Base-by-base conservation (phyloP, 1,140 invertebrate species). In the Drosophila leontia region DNA sequence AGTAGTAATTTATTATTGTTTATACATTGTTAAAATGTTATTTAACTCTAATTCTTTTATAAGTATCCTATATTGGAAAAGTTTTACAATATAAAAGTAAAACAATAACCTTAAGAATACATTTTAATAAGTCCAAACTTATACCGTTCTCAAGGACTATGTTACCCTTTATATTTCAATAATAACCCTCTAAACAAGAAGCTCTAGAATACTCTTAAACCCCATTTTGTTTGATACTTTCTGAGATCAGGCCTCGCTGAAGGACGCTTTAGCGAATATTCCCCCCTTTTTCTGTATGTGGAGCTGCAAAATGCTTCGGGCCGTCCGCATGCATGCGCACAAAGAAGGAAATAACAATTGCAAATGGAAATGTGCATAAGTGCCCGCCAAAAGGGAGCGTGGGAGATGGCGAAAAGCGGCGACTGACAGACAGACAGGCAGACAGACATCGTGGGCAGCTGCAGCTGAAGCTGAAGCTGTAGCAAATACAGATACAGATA, bases 331-430 rank as follows among this genome's bases (percentile, higher is more conserved):
- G 80, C 71, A 63, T 65, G 70, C 69, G 68, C 71, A 78, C 71
- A 88, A 88, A 88, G 84, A 64, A 60, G 84, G 77, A 87, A 90
- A 87, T 87, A 88, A 88, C 85, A 88, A 88, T 88, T 88, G 84
- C 74, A 88, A 88, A 88, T 88, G 84, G 85, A 88, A 88, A 88
- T 88, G 84, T 81, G 84, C 85, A 90, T 78, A 88, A 88, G 85
- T 88, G 84, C 85, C 83, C 82, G 51, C 75, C 62, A 59, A 55
- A 59, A 53, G 50, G 47, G 39, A 50, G 48, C 63, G 56, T 63
- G 75, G 37, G 58, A 48, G 45, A 32, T 42, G 57, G 55, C 62
- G 48, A 59, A 68, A 50, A 68, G 51, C 29, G 64, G 41, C 12
- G 37, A 42, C 68, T 50, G 61, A 59, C 74, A 57, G 71, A 42